Base-by-base conservation (phyloP, 2,113 vertebrate genomes). In the Callospermophilus lateralis region DNA sequence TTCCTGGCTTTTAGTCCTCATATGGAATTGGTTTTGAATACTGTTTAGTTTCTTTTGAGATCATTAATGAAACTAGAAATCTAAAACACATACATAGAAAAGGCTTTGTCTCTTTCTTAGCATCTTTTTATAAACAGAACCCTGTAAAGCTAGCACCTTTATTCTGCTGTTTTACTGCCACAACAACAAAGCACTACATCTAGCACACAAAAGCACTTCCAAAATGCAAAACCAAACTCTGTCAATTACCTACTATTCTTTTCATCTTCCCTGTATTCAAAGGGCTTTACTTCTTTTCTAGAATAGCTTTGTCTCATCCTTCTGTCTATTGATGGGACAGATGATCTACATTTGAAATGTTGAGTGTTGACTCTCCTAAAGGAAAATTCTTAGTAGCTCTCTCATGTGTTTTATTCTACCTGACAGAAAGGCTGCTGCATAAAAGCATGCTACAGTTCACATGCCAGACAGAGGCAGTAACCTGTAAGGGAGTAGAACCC, bases 311-410 rank as follows among this genome's bases (percentile, higher is more conserved):
- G 83, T 88, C 81, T 95, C 89, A 16, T 96, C 81, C 81, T 87
- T 61, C 74, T 81, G 32, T 72, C 93, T 86, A 70, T 55, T 58
- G 42, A 67, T 73, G 42, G 30, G 24, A 88, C 83, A 89, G 96
- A 96, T 95, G 42, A 58, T 68, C 84, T 78, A 8, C 87, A 92
- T 83, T 68, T 96, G 92, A 97, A 94, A 94, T 94, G 89, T 55
- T 97, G 78, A 81, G 42, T 97, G 78, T 24, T 84, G 65, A 78
- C 81, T 97, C 93, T 97, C 67, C 51, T 86, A 94, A 58, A 94
- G 93, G 51, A 93, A 97, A 95, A 45, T 61, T 96, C 73, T 93
- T 34, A 3, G 17, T 76, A 70, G 45, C n/a, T 32, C 3, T 76
- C 68, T 77, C 55, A 15, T 72, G 51, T 42, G 30, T 89, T 93